These are phyloP conservation scores for Dromococcyx pavoninus DNA, from an alignment of 2,797 vertebrate genomes.

Conservation along the genomic window DNA sequence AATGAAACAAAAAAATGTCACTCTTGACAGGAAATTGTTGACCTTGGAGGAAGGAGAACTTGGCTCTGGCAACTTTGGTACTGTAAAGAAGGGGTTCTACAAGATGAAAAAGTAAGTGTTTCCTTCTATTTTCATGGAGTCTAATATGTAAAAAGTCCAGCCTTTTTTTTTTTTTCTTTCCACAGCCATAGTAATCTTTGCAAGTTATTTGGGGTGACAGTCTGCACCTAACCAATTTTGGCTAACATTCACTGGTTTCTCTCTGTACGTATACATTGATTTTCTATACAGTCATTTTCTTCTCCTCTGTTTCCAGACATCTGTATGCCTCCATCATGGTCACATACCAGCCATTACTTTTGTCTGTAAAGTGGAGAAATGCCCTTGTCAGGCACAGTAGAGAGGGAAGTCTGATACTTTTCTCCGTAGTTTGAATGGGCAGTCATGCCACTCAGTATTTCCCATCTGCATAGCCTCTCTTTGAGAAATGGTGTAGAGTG, in stretches of 20 bases:
- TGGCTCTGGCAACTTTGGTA: constrained; percentile 97
- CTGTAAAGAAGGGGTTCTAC: constrained; percentile 91
- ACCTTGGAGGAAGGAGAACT: constrained; percentile 88
- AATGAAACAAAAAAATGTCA: constrained; percentile 86
- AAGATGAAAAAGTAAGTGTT: constrained; percentile 90
- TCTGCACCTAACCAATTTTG: not conserved
- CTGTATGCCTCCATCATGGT: not conserved
- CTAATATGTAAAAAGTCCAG: not conserved
- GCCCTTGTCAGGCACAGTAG: not conserved
- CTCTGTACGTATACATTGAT: not conserved
- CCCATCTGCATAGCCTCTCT: not conserved
- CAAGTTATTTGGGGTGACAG: not conserved
- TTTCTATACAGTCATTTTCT: not conserved
- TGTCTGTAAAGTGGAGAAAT: not conserved
- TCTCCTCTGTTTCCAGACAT: not conserved
- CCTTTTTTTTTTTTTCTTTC: not conserved
- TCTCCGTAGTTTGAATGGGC: not conserved
- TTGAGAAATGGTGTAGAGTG: not conserved
- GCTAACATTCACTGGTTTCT: not conserved
- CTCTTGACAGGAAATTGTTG: constrained; percentile 82
- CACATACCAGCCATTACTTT: not conserved
- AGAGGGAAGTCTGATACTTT: not conserved
- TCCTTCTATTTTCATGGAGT: not conserved
- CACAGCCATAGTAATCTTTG: not conserved
- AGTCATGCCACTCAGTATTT: not conserved